These are phyloP conservation scores for Gallirallus australis DNA, from an alignment of 2,797 vertebrate genomes.

Conservation along the genomic window DNA sequence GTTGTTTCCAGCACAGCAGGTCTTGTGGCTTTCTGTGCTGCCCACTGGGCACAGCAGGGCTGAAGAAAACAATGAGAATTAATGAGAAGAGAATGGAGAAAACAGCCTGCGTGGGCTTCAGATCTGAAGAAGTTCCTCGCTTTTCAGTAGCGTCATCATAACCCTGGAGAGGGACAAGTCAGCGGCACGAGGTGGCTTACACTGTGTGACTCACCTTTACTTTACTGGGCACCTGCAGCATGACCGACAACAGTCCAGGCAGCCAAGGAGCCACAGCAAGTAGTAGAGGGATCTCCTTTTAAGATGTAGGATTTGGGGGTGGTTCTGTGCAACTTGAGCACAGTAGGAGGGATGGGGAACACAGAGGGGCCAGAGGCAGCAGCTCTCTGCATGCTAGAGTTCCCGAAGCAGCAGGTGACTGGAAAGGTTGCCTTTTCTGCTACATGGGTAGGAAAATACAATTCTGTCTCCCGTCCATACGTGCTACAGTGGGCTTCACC, in stretches of 20 bases:
- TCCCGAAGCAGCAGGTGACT: not conserved
- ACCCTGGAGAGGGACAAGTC: not conserved
- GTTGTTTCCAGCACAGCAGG: not conserved
- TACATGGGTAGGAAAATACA: not conserved
- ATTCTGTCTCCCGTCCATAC: not conserved
- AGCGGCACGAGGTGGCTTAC: not conserved
- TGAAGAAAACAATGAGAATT: not conserved
- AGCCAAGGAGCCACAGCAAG: not conserved
- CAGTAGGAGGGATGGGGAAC: not conserved
- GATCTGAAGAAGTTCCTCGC: not conserved
- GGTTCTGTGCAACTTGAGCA: not conserved
- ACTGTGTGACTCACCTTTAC: not conserved
- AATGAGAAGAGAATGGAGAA: not conserved
- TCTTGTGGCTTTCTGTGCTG: not conserved
- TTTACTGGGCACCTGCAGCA: not conserved
- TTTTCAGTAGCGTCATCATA: not conserved
- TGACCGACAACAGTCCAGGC: not conserved
- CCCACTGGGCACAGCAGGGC: not conserved
- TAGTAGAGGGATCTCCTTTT: not conserved
- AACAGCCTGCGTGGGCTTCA: not conserved
- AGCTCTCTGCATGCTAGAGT: not conserved
- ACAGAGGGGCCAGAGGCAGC: not conserved
- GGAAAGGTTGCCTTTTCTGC: not conserved
- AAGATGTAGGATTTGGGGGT: not conserved
- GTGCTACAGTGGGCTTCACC: not conserved